Evolutionary conservation across 1,140 invertebrate species (phyloP).

Genomic region (Drosophila simulans): DNA sequence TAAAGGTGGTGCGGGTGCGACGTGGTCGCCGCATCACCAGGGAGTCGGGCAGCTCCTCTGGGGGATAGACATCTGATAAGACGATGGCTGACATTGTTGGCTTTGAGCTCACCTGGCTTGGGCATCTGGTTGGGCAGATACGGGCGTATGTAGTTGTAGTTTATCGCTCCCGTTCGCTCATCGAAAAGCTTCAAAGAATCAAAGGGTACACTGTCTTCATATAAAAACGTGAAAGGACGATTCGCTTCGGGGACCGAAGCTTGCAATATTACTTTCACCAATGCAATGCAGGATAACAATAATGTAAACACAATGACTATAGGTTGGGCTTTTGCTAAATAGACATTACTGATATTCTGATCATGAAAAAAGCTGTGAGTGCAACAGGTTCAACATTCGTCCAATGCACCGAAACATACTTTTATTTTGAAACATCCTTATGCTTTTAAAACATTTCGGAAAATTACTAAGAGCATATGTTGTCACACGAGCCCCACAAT

Average conservation of each 20-base stretch:
- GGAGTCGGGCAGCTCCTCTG: slow-evolving; percentile 73
- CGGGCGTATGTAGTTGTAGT: slow-evolving; percentile 79
- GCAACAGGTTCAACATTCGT: too few species aligned
- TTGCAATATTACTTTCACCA: background rate
- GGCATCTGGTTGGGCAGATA: slow-evolving; percentile 74
- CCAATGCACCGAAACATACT: too few species aligned
- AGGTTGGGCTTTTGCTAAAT: too few species aligned
- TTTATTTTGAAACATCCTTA: too few species aligned
- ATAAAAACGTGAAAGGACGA: slow-evolving; percentile 14
- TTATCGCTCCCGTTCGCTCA: slow-evolving; percentile 75
- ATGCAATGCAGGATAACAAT: too few species aligned
- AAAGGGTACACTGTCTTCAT: slow-evolving; percentile 19
- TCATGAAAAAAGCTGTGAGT: too few species aligned
- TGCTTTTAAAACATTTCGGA: too few species aligned
- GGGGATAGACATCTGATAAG: slow-evolving; percentile 3
- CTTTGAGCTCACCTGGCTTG: slow-evolving; percentile 64
- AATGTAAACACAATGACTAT: too few species aligned
- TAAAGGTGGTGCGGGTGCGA: slow-evolving; percentile 91
- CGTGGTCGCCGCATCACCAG: slow-evolving; percentile 77
- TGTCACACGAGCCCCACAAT: too few species aligned
- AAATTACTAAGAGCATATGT: too few species aligned
- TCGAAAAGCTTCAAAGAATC: slow-evolving; percentile 63
- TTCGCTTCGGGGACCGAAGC: background rate
- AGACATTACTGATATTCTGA: too few species aligned
- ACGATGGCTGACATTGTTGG: background rate